These are phyloP conservation scores for Eriocheir sinensis DNA, from an alignment of 1,140 invertebrate genomes.

Conservation along the genomic window DNA sequence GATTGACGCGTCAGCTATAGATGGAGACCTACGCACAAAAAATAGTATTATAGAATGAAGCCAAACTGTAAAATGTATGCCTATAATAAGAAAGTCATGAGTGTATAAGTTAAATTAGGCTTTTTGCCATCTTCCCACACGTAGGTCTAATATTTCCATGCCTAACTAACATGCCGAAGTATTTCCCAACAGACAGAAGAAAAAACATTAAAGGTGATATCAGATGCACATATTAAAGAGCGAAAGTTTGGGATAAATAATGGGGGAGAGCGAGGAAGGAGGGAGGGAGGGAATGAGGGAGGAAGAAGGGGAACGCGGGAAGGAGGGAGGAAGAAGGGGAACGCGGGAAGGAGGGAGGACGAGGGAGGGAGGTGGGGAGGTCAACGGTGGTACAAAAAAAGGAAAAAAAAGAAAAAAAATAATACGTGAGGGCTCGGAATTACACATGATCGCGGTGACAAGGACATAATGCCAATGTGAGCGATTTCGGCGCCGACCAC, in stretches of 20 bases:
- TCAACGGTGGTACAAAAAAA: background rate
- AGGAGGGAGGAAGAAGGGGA: background rate
- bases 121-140: too few species aligned
- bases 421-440: background rate
- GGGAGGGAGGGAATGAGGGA: background rate
- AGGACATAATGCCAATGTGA: slow-evolving; percentile 64
- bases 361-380: background rate
- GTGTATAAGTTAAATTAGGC: too few species aligned
- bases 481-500: slow-evolving; percentile 50
- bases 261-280: background rate
- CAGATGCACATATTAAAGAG: too few species aligned
- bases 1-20: background rate
- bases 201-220: too few species aligned
- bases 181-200: too few species aligned
- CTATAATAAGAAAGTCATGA: too few species aligned
- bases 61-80: too few species aligned
- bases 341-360: background rate
- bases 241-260: too few species aligned
- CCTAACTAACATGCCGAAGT: too few species aligned
- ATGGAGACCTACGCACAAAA: background rate
- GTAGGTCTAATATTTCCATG: too few species aligned
- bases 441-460: slow-evolving; percentile 36
- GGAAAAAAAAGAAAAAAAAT: slow-evolving; percentile 39
- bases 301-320: background rate
- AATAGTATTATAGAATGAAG: too few species aligned